Conservation (phyloP, 1,140 invertebrate species). For the Calephelis virginiensis region DNA sequence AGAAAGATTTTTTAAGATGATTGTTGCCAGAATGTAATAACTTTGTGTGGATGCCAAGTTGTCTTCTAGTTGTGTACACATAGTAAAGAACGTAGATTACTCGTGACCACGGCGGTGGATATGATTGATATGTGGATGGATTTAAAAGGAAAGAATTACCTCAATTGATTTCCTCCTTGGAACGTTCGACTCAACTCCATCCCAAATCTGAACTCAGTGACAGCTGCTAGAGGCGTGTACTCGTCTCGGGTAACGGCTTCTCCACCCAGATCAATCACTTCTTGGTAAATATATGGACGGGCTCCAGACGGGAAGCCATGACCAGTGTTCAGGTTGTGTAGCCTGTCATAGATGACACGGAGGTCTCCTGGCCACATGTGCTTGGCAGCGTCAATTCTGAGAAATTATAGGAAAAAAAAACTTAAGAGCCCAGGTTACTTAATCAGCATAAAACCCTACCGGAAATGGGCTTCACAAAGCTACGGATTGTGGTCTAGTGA, state of each 20-base stretch:
- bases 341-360: slow-evolving; percentile 79
- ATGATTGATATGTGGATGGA: too few relatives aligned
- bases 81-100: too few relatives aligned
- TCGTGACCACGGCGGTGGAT: too few relatives aligned
- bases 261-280: slow-evolving; percentile 88
- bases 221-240: slow-evolving; percentile 83
- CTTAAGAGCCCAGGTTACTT: too few relatives aligned
- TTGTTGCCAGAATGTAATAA: too few relatives aligned
- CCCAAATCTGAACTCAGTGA: slow-evolving; percentile 85
- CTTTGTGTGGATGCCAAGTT: too few relatives aligned
- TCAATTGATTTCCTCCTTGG: slow-evolving; percentile 41
- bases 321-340: slow-evolving; percentile 81
- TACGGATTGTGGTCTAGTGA: too few relatives aligned
- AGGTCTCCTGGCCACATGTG: slow-evolving; percentile 91
- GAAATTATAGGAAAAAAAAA: background rate
- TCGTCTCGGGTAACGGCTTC: slow-evolving; percentile 83
- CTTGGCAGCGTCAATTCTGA: slow-evolving; percentile 85
- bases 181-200: slow-evolving; percentile 68
- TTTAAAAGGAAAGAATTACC: slow-evolving; percentile 16
- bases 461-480: too few relatives aligned
- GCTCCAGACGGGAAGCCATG: slow-evolving; percentile 80
- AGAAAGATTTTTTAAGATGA: too few relatives aligned
- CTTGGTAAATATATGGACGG: slow-evolving; percentile 86
- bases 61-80: too few relatives aligned
- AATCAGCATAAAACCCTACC: too few relatives aligned